Base-by-base conservation (phyloP, 2,888 invertebrate genomes). In the Diarsia brunnea region DNA sequence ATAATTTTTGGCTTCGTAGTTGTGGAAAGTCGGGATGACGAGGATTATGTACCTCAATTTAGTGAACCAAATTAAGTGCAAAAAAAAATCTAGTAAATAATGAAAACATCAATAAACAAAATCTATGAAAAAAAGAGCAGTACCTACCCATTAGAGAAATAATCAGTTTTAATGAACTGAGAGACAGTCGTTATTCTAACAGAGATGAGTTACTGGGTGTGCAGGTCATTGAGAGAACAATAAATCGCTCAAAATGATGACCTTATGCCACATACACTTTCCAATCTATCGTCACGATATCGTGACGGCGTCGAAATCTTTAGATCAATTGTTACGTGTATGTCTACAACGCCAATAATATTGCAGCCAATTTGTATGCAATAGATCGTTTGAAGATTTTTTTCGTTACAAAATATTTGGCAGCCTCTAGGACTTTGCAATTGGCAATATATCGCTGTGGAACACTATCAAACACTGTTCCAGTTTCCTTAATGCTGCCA, bases 201-300 rank as follows among this genome's bases (percentile, higher is more conserved):
- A 53, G 31, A 78, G 69, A 79, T 74, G 60, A 78, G 21, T 67
- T 19, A 67, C 58, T 7, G n/a, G 67, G 63, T 71, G 66, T 64
- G 31, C 49, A 82, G 70, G 73, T 82, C 82, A 76, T 74, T 73
- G 79, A 61, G 47, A 43, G 72, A 73, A 78, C 72, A 80, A 78
- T 83, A 83, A 79, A 85, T 82, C 72, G 53, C 71, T 84, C 79
- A 84, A 73, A 81, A 61, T 55, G 55, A 68, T 73, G 66, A 84
- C 84, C 81, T 83, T 84, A 78, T 63, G 73, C 73, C 69, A 78
- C 58, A 73, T 73, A 73, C 60, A 83, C 84, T 83, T 81, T 84
- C 84, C 77, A 83, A 83, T 77, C 77, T 68, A 81, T 83, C 81
- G 84, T 84, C 82, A 83, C 82, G 82, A 83, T 77, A 83, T 83